Conservation (phyloP, 1,140 invertebrate species). For the Drosophila lacteicornis region DNA sequence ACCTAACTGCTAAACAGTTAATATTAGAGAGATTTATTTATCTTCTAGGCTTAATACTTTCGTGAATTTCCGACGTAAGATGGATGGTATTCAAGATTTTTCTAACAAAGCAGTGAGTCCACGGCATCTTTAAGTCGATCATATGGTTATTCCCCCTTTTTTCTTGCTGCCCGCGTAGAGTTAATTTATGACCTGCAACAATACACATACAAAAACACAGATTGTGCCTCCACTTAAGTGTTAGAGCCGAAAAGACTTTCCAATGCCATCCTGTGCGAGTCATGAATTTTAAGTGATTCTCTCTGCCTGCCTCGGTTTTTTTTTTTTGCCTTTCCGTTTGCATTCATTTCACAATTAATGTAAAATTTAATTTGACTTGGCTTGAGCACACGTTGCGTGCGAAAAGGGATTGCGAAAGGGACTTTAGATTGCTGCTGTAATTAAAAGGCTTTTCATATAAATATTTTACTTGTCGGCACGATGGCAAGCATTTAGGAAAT, state of each 20-base stretch:
- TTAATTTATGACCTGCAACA: conserved; percentile 73
- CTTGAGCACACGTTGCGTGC: conserved; percentile 49
- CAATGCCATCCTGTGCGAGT: conserved; percentile 55
- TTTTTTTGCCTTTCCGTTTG: conserved; percentile 33
- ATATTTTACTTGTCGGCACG: conserved; percentile 35
- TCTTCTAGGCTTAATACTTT: no score
- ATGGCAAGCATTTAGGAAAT: conserved; percentile 15
- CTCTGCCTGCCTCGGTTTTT: conserved; percentile 18
- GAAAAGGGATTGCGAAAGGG: conserved; percentile 41
- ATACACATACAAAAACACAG: conserved; percentile 41
- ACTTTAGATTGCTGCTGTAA: conserved; percentile 23
- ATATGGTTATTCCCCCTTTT: background rate
- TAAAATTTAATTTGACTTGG: conserved; percentile 59
- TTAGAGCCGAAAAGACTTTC: conserved; percentile 54
- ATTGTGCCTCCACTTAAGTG: conserved; percentile 69
- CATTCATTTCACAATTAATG: conserved; percentile 57
- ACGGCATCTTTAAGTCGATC: background rate
- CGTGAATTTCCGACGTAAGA: no score
- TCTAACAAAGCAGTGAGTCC: background rate
- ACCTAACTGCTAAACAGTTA: no score
- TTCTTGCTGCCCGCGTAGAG: conserved; percentile 50
- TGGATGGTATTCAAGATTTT: background rate
- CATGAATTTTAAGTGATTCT: conserved; percentile 79
- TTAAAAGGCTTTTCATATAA: conserved; percentile 45
- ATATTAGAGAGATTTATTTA: background rate